Percentiles rank a stretch among this genome's conserved stretches.
Conservation (phyloP, 2,888 invertebrate genomes). For the Rotaria macrura region DNA sequence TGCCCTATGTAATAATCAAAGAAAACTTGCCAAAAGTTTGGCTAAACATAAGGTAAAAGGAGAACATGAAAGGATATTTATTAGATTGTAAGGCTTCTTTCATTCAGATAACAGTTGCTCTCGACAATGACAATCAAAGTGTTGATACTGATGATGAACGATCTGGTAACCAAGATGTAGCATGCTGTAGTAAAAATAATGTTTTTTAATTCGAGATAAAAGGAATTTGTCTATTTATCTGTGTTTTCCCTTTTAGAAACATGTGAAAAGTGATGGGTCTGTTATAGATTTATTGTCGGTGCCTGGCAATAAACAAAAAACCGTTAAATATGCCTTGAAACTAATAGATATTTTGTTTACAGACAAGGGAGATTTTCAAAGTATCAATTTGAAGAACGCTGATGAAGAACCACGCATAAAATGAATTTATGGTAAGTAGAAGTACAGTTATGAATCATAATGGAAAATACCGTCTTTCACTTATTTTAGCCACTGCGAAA, state of each 20-base stretch:
- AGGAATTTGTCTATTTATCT: background rate
- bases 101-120: too few species aligned
- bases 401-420: too few species aligned
- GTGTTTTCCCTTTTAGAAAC: background rate
- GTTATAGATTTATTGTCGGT: background rate
- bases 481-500: too few species aligned
- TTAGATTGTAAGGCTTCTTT: background rate
- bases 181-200: too few species aligned
- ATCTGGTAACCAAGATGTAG: too few species aligned
- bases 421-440: too few species aligned
- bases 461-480: too few species aligned
- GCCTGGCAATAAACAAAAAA: background rate
- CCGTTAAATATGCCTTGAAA: background rate
- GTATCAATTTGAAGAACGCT: background rate
- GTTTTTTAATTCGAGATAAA: too few species aligned
- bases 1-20: background rate
- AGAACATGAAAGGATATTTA: background rate
- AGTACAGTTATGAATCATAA: too few species aligned
- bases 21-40: background rate
- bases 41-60: background rate
- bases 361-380: background rate
- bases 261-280: background rate
- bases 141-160: background rate
- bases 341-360: background rate
- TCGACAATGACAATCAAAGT: too few species aligned